Evolutionary conservation across 2,113 vertebrate species (phyloP).

Genomic region (Rhineura floridana): DNA sequence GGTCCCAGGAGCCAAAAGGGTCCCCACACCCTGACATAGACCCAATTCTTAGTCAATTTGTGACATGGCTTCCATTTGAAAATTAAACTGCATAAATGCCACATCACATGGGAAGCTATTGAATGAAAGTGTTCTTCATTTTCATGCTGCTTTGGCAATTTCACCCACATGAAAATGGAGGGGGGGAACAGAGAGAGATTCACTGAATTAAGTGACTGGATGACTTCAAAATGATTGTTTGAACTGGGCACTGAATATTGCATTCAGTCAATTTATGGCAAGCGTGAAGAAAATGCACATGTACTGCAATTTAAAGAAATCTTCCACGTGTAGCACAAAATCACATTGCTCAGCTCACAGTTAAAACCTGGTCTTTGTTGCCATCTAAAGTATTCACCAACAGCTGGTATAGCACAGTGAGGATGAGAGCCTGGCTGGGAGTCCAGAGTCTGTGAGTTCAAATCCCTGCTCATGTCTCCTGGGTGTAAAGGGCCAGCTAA

Average conservation of each 20-base stretch:
- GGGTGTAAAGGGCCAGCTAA: too few relatives aligned
- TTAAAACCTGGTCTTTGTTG: neutral
- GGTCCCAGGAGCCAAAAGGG: too few relatives aligned
- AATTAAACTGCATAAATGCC: neutral
- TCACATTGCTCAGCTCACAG: too few relatives aligned
- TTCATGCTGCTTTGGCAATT: neutral
- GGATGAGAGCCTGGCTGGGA: too few relatives aligned
- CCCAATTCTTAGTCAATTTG: neutral
- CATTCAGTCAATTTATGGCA: neutral
- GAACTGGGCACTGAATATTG: neutral
- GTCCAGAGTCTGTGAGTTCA: too few relatives aligned
- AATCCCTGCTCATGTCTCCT: too few relatives aligned
- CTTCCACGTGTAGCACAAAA: neutral
- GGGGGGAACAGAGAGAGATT: too few relatives aligned
- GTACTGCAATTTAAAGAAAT: neutral
- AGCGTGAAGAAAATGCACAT: too few relatives aligned
- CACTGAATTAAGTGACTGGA: neutral
- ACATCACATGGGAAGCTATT: neutral
- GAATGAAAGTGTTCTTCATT: neutral
- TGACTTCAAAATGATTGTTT: neutral
- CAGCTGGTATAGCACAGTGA: too few relatives aligned
- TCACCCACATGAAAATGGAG: neutral
- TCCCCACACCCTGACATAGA: too few relatives aligned
- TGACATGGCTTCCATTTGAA: neutral
- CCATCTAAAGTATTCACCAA: neutral